These are phyloP conservation scores for Notechis scutatus DNA, from an alignment of 2,113 vertebrate genomes.

Conservation along the genomic window DNA sequence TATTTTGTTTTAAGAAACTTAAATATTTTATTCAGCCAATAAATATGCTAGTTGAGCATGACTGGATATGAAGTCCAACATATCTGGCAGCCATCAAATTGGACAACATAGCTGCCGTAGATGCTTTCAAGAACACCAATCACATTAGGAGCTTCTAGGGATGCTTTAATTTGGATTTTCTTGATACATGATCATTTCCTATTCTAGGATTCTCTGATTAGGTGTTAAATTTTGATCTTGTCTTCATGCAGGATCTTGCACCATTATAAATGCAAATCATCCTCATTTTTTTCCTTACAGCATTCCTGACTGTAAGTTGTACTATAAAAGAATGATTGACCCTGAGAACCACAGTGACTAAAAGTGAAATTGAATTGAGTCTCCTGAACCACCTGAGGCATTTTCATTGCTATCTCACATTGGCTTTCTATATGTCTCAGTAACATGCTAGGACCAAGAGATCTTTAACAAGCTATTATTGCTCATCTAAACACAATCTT, in stretches of 20 bases:
- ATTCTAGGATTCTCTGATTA: not conserved
- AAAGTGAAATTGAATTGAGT: not conserved
- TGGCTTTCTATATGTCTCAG: not conserved
- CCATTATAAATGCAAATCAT: not conserved
- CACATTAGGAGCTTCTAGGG: not conserved
- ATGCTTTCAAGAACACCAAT: not conserved
- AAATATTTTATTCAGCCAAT: not conserved
- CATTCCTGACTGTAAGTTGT: not conserved
- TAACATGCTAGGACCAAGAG: not conserved
- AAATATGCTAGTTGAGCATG: not conserved
- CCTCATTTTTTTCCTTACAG: not conserved
- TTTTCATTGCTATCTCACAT: not conserved
- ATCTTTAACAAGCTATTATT: not conserved
- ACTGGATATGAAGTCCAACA: not conserved
- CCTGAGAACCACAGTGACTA: not conserved
- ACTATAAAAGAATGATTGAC: not conserved
- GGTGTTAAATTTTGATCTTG: not conserved
- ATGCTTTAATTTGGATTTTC: not conserved
- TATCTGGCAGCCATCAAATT: not conserved
- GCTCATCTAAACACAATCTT: not conserved
- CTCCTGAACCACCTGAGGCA: not conserved
- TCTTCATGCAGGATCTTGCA: not conserved
- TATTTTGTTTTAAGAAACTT: not conserved
- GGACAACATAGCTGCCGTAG: not conserved
- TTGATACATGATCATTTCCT: not conserved